Evolutionary conservation across 2,113 vertebrate genomes (phyloP), one percentile per base, ranked within the genome.

Genomic region (Lipotes vexillifer): DNA sequence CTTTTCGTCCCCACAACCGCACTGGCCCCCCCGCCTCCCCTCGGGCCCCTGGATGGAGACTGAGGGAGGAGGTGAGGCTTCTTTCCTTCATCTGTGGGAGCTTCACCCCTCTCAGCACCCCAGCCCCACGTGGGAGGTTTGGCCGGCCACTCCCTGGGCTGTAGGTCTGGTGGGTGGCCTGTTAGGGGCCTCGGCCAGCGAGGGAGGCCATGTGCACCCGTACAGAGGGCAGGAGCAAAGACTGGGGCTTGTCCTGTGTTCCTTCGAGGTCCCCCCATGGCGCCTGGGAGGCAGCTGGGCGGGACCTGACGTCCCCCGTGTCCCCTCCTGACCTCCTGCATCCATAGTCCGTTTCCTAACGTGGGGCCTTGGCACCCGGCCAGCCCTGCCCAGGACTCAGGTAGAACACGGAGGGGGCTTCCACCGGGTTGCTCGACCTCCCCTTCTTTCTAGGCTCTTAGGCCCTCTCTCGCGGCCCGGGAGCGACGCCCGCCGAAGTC

Each of bases 111-210:
- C 74, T 72, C 59, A 6, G 52, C 94, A 41, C 88, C 93, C 83
- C 65, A 65, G 86, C 96, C 96, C 95, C 96, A 92, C 68, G 63
- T 84, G 92, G 86, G 93, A 96, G 97, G 82, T 83, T 94, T 93
- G 94, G 95, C 96, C 49, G 59, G 92, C 91, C n/a, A 65, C 96
- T 97, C 98, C 97, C 97, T 83, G 74, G 88, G 95, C 90, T 97
- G 97, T 94, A 87, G 68, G 83, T 33, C 88, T 87, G 98, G 97
- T 1, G 27, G 23, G 2, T 15, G 4, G 61, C 41, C 14, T 8
- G 6, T 33, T n/a, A 8, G 41, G 5, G 8, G 29, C 83, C 15
- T 20, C 25, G 49, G 59, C 46, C 44, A 8, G 38, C 3, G 6
- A 13, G 15, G 72, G 27, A 74, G 66, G n/a, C 23, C 0, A 5